Percentiles rank a stretch among this genome's conserved stretches.
phyloP scores from a whole-genome alignment of 2,797 vertebrate genomes.

The Otus scops region DNA sequence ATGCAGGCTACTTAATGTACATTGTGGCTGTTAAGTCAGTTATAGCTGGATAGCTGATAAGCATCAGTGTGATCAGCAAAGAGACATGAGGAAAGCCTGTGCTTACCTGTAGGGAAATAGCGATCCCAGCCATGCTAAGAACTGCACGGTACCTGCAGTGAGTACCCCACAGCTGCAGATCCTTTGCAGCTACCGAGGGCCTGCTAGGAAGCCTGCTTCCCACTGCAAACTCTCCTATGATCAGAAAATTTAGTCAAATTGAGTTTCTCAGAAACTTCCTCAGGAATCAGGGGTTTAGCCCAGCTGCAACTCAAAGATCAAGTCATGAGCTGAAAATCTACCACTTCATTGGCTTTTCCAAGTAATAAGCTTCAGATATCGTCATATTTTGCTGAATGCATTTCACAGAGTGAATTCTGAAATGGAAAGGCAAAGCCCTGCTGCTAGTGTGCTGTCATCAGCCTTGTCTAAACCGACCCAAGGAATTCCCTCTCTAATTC shows the following conservation, averaged over 20 bases:
- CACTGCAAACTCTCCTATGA: background rate
- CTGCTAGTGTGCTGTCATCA: background rate
- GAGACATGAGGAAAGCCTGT: background rate
- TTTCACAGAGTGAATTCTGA: background rate
- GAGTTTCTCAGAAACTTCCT: background rate
- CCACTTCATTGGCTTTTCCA: conserved; percentile 7
- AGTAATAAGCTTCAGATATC: background rate
- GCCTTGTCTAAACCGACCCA: conserved; percentile 18
- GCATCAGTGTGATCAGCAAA: background rate
- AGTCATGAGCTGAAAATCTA: background rate
- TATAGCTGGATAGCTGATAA: background rate
- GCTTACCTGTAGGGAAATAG: background rate
- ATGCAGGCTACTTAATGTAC: background rate
- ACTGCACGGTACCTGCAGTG: background rate
- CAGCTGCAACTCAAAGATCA: background rate
- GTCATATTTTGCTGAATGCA: background rate
- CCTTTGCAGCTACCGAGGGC: background rate
- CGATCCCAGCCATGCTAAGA: background rate
- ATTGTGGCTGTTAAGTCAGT: background rate
- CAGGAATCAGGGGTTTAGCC: background rate
- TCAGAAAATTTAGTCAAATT: background rate
- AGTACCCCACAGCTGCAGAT: background rate
- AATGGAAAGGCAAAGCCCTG: conserved; percentile 33
- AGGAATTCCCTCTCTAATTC: background rate
- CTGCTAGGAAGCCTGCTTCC: background rate